Conservation (phyloP, 2,113 vertebrate species). For the Vulpes ferrilata region DNA sequence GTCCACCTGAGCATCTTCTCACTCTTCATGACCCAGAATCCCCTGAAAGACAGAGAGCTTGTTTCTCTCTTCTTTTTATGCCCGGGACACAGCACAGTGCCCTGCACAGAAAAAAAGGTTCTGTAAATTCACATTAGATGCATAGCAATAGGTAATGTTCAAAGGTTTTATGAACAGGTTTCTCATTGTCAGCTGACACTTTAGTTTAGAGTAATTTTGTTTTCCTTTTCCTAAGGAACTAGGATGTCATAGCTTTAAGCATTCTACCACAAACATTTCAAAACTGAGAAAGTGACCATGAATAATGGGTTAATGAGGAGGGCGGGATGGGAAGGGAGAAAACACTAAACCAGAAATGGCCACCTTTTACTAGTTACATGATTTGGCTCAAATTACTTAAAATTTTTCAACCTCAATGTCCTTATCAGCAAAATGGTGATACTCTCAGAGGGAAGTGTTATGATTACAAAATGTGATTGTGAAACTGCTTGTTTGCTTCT, state of each 20-base stretch:
- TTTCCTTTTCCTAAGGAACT: background rate
- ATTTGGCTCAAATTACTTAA: background rate
- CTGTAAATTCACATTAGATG: background rate
- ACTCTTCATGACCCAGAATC: background rate
- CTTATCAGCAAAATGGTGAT: slow-evolving; percentile 46
- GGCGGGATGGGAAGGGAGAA: background rate
- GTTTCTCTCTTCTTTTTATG: background rate
- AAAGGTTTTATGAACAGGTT: background rate
- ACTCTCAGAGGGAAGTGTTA: slow-evolving; percentile 5
- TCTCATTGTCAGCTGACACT: background rate
- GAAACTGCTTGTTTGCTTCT: slow-evolving; percentile 61
- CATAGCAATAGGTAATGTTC: background rate
- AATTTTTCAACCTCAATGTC: background rate
- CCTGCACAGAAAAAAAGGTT: background rate
- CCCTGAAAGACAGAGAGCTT: background rate
- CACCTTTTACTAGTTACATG: background rate
- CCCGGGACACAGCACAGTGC: background rate
- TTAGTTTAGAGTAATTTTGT: background rate
- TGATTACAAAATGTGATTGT: slow-evolving; percentile 55
- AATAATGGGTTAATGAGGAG: background rate
- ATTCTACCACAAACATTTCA: background rate
- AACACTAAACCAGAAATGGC: background rate
- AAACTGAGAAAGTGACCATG: background rate
- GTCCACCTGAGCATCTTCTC: background rate
- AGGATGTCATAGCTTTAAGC: background rate